Conservation (phyloP, 2,888 invertebrate genomes). For the Polyommatus icarus region DNA sequence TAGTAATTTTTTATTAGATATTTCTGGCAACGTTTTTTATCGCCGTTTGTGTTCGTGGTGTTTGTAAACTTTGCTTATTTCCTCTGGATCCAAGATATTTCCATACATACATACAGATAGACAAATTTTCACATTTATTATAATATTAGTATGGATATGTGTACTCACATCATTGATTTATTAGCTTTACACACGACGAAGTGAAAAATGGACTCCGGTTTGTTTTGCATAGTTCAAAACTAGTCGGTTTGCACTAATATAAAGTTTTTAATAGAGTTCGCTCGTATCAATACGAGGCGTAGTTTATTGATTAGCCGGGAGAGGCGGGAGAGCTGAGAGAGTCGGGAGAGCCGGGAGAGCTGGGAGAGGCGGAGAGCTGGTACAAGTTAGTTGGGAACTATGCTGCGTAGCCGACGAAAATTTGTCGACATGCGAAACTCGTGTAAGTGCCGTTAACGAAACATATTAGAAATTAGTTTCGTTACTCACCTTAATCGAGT, state of each 20-base stretch:
- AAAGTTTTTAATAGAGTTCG: conserved; percentile 30
- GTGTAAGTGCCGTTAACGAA: conserved; percentile 71
- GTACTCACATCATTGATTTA: neutral
- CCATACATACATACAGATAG: no score
- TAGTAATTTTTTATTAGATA: no score
- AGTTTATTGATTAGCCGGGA: conserved; percentile 60
- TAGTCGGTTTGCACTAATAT: conserved; percentile 15
- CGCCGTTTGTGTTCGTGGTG: no score
- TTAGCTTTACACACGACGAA: neutral
- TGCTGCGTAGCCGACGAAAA: conserved; percentile 56
- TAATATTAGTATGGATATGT: neutral
- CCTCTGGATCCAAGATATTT: no score
- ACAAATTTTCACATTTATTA: neutral
- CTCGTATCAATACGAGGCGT: conserved; percentile 37
- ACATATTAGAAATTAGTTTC: conserved; percentile 74
- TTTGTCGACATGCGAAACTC: conserved; percentile 59
- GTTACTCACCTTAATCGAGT: conserved; percentile 68
- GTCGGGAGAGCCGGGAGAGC: conserved; percentile 30
- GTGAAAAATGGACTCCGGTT: neutral
- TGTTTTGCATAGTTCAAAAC: neutral
- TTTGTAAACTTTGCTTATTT: no score
- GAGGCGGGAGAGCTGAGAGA: conserved; percentile 35
- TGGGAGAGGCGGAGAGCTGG: conserved; percentile 32
- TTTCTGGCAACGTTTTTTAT: no score
- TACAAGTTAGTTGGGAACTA: conserved; percentile 62